Evolutionary conservation across 2,888 invertebrate genomes (phyloP), one percentile per base, ranked within the genome.

Genomic region (Drosophila subsilvestris): DNA sequence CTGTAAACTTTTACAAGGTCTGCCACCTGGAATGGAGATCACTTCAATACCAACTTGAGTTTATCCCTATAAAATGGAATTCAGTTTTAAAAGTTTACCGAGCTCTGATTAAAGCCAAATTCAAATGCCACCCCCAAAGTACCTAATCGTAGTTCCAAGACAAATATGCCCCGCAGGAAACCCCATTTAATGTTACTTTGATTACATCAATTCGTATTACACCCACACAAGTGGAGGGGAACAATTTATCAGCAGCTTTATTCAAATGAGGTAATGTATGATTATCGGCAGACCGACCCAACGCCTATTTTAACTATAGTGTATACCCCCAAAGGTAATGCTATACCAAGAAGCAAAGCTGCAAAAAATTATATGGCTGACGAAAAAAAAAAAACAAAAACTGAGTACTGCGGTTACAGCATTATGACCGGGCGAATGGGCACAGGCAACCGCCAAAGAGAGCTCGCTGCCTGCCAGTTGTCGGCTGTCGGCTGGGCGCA

Each of bases 391-490:
- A 12, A 14, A 49, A 45, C 27, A 61, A 58, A 61, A 67, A 59
- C 63, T 50, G 65, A 76, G 56, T 72, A 37, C 14, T 86, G 85
- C 72, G 87, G 82, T 86, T 84, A 76, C 71, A n/a, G n/a, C n/a
- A 83, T 83, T 86, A 83, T 83, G 74, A 83, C 84, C 82, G 87
- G 85, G 61, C 87, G 87, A 83, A 66, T 81, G 81, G 77, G 58
- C 82, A 83, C 56, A 50, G 45, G 22, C 70, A 45, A 69, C 44
- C 45, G 65, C 56, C 51, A 56, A 63, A 58, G 29, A 72, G 66
- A 65, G 62, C 56, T 6, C 25, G 25, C 5, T 63, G 72, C 47
- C 67, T 54, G 75, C 66, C 68, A 59, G 32, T 32, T 10, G 32
- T 6, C 37, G 37, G 14, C 37, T 14, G 32, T 37, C 32, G 27